A percentile compares a stretch with the other conserved stretches of the same genome.
Evolutionary conservation across 1,140 invertebrate genomes (phyloP).

Genomic region (Chrysoperla carnea): DNA sequence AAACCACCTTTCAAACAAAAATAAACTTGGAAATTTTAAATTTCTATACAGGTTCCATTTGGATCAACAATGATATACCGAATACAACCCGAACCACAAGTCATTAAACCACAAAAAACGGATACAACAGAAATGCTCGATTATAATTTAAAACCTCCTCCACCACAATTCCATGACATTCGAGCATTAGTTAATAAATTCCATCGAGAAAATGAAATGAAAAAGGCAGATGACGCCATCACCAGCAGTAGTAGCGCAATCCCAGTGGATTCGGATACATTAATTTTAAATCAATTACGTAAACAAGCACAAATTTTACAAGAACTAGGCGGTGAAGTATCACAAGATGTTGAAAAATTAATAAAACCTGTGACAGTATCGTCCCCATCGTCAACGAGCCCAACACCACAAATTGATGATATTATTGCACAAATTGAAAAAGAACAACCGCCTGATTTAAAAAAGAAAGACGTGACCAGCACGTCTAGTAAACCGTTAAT

Average conservation of each 20-base stretch:
- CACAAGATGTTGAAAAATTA: constrained; percentile 11
- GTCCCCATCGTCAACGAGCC: no score
- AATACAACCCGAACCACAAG: neutral
- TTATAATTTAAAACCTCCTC: neutral
- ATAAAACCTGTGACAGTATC: neutral
- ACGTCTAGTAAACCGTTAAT: constrained; percentile 17
- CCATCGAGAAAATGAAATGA: constrained; percentile 14
- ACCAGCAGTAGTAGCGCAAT: no score
- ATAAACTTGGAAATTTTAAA: no score
- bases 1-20: no score
- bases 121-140: constrained; percentile 1
- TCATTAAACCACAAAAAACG: neutral
- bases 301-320: constrained; percentile 23
- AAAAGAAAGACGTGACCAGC: constrained; percentile 4
- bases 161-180: neutral
- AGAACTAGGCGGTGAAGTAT: constrained; percentile 21
- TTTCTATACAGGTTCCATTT: neutral
- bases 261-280: no score
- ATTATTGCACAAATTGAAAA: no score
- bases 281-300: constrained; percentile 20
- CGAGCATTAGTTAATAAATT: neutral
- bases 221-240: constrained; percentile 14
- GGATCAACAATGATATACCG: neutral
- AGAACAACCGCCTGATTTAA: neutral
- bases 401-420: no score